Evolutionary conservation across 1,140 invertebrate genomes (phyloP), one percentile per base, ranked within the genome.

Genomic region (Drosophila albomicans): DNA sequence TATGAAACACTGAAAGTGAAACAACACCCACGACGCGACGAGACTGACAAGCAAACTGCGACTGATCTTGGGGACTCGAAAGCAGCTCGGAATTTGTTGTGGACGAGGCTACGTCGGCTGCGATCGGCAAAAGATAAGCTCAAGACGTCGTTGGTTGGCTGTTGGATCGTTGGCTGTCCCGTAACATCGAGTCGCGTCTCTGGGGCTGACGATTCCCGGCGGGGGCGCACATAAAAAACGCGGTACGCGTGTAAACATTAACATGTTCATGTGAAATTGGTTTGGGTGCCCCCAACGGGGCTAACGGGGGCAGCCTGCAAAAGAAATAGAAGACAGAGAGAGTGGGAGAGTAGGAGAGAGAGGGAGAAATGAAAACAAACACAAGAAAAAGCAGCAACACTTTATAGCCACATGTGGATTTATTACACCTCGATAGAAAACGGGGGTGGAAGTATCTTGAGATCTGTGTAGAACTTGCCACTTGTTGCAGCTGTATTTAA

Each of bases 241-340:
- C 85, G 78, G 86, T 89, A 85, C 85, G 85, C 85, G 85, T 89
- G 85, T 89, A 89, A 89, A 89, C 86, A 89, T 89, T 89, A 89
- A 89, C 85, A 89, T 89, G 81, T 81, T 85, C 85, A 85, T 89
- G 85, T 89, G 85, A 89, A 89, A 79, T 90, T 10, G 81, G 75
- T 90, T 25, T 85, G 75, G 78, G 52, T 75, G 82, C 65, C 78
- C 70, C 82, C 66, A 30, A 6, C 38, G 15, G 43, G 32, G 25
- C 15, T 28, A 54, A 20, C 30, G 71, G 71, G 54, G 49, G 41
- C 51, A 51, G 20, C 64, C 16, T 3, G 51, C 28, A 32, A 13
- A 41, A 35, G 11, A 35, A 30, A 64, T 13, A 58, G 51, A 57
- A 25, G 20, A 2, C 13, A 64, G 51, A 67, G 45, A 61, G 46